Evolutionary conservation across 2,113 vertebrate species (phyloP).

Genomic region (Labeo catla): DNA sequence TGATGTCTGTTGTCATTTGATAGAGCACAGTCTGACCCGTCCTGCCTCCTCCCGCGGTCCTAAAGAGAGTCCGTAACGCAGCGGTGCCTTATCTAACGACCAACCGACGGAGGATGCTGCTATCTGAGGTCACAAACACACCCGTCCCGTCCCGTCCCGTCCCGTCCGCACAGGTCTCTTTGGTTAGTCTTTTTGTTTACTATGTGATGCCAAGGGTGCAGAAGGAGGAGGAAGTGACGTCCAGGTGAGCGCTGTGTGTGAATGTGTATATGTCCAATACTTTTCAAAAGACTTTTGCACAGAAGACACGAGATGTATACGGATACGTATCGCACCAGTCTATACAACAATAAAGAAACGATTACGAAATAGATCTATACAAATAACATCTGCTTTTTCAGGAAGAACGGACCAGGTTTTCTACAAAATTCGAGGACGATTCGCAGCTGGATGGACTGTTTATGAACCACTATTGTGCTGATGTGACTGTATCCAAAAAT

Average conservation of each 20-base stretch:
- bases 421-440: slow-evolving; percentile 60
- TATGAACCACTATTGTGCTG: slow-evolving; percentile 71
- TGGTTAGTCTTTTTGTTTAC: slow-evolving; percentile 60
- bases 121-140: slow-evolving; percentile 61
- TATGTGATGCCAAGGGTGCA: slow-evolving; percentile 71
- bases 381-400: slow-evolving; percentile 68
- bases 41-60: slow-evolving; percentile 68
- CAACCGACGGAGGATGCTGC: slow-evolving; percentile 81
- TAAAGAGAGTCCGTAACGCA: slow-evolving; percentile 73
- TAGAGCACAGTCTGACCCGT: slow-evolving; percentile 63
- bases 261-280: slow-evolving; percentile 69
- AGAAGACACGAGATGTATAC: slow-evolving; percentile 83
- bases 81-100: slow-evolving; percentile 81
- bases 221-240: slow-evolving; percentile 68
- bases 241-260: slow-evolving; percentile 58
- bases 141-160: background rate
- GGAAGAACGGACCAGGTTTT: slow-evolving; percentile 62
- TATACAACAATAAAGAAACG: slow-evolving; percentile 64
- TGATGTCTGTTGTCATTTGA: slow-evolving; percentile 57
- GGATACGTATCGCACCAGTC: slow-evolving; percentile 79
- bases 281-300: slow-evolving; percentile 80
- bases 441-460: slow-evolving; percentile 67
- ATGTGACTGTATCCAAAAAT: slow-evolving; percentile 75
- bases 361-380: slow-evolving; percentile 67
- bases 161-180: background rate